Evolutionary conservation across 1,140 invertebrate genomes (phyloP).

Genomic region (Euwallacea similis): DNA sequence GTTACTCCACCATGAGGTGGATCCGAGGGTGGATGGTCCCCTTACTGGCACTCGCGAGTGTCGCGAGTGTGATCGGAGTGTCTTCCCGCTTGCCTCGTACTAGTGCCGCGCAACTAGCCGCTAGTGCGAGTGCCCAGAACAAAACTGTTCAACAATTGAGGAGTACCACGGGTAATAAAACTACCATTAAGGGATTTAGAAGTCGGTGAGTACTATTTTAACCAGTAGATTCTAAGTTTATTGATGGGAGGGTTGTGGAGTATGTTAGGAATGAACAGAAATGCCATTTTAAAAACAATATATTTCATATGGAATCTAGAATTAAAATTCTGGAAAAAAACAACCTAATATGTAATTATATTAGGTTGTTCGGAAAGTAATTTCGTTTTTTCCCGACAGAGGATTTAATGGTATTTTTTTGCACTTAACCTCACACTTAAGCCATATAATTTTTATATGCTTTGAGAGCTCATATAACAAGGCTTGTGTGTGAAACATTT

Average conservation of each 20-base stretch:
- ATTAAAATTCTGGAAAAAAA: too few species aligned
- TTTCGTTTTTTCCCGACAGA: too few species aligned
- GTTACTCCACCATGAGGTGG: constrained; percentile 17
- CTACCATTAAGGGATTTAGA: constrained; percentile 8
- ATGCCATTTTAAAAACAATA: too few species aligned
- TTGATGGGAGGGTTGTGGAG: neutral
- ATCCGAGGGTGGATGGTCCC: constrained; percentile 8
- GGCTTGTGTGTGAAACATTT: too few species aligned
- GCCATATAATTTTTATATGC: too few species aligned
- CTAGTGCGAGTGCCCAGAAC: constrained; percentile 50
- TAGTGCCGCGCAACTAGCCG: constrained; percentile 51
- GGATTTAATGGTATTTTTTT: too few species aligned
- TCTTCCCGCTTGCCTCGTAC: constrained; percentile 50
- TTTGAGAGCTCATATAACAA: too few species aligned
- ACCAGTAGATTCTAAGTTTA: neutral
- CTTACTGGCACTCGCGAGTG: neutral
- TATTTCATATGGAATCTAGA: too few species aligned
- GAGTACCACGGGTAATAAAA: constrained; percentile 28
- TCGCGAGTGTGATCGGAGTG: constrained; percentile 37
- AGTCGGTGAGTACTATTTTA: constrained; percentile 12
- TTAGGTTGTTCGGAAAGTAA: too few species aligned
- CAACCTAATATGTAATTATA: too few species aligned
- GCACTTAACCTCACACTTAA: too few species aligned
- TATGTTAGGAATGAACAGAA: neutral
- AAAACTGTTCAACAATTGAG: constrained; percentile 47